Percentiles rank a stretch among this genome's conserved stretches.
Evolutionary conservation across 1,140 invertebrate species (phyloP).

Genomic region (Heliothis virescens): DNA sequence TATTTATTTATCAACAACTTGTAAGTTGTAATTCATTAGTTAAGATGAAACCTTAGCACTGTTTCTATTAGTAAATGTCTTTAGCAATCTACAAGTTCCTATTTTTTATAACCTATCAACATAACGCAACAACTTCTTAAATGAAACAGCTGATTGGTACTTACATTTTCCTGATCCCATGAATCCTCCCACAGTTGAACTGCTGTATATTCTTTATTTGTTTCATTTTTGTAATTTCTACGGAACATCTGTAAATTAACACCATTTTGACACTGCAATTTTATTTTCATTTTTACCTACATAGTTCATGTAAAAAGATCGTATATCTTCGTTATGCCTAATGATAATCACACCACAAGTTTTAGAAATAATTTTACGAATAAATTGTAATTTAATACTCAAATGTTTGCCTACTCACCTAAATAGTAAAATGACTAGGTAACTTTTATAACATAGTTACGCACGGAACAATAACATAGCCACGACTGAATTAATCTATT

Average conservation of each 20-base stretch:
- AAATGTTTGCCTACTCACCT: conserved; percentile 18
- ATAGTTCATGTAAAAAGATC: conserved; percentile 1
- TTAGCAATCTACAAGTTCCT: too few species aligned
- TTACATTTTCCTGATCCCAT: conserved; percentile 24
- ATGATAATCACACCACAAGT: not conserved
- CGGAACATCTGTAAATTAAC: conserved; percentile 70
- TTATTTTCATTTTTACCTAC: conserved; percentile 27
- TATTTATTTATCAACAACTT: not conserved
- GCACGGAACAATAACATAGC: conserved; percentile 18
- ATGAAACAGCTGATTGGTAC: not conserved
- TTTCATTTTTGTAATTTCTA: conserved; percentile 66
- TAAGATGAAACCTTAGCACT: not conserved
- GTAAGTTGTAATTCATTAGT: too few species aligned
- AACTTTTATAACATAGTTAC: conserved; percentile 35
- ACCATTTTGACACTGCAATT: conserved; percentile 50
- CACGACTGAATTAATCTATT: conserved; percentile 12
- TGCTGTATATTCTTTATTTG: conserved; percentile 62
- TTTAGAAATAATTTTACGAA: not conserved
- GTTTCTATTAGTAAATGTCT: too few species aligned
- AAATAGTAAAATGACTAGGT: conserved; percentile 6
- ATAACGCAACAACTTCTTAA: not conserved
- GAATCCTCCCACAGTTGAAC: conserved; percentile 65
- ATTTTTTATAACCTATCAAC: conserved; percentile 11
- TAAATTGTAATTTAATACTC: too few species aligned
- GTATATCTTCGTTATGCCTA: not conserved